Base-by-base conservation (phyloP, 2,797 vertebrate genomes). In the Pristis pectinata region DNA sequence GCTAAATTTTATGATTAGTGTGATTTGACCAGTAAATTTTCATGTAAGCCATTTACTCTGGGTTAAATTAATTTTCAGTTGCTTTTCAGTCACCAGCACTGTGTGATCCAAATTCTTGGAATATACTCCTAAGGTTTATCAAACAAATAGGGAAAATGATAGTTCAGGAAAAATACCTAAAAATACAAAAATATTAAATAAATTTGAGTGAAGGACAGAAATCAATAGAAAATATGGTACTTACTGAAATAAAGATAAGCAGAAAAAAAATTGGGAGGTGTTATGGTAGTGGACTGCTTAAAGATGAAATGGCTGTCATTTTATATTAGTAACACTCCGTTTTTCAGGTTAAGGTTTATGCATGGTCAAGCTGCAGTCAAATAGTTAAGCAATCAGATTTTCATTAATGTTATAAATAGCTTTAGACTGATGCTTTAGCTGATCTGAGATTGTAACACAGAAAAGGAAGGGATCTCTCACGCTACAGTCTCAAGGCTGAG, bases 331-430 rank as follows among this genome's bases (percentile, higher is more conserved):
- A 67, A 89, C 56, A 61, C 85, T 61, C 37, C 61, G 22, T 91
- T 91, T 37, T 91, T 91, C 61, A 67, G 19, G n/a, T 41, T 37
- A 91, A 91, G 37, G 87, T 37, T 91, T 91, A 67, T 91, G n/a
- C 59, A n/a, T 67, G 59, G 59, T 67, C 87, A 41, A 11, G 1
- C n/a, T 67, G n/a, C 19, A 91, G 34, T 91, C 87, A 91, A 64
- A 67, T 37, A 91, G 87, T 41, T 10, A 37, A 67, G 2, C 61
- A 91, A 67, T 91, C 61, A 41, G 87, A 91, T 91, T 67, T 67
- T 67, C 87, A 91, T 91, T 91, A 64, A 64, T n/a, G 85, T 41
- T 64, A 17, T 64, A 91, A 91, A 91, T 64, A 41, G 87, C 59
- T 67, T 91, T 41, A 19, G 61, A 91, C 59, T 64, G 87, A 91